A percentile compares a stretch with the other conserved stretches of the same genome.
These are phyloP conservation scores for Myioborus miniatus DNA, from an alignment of 2,797 vertebrate genomes.

Conservation along the genomic window DNA sequence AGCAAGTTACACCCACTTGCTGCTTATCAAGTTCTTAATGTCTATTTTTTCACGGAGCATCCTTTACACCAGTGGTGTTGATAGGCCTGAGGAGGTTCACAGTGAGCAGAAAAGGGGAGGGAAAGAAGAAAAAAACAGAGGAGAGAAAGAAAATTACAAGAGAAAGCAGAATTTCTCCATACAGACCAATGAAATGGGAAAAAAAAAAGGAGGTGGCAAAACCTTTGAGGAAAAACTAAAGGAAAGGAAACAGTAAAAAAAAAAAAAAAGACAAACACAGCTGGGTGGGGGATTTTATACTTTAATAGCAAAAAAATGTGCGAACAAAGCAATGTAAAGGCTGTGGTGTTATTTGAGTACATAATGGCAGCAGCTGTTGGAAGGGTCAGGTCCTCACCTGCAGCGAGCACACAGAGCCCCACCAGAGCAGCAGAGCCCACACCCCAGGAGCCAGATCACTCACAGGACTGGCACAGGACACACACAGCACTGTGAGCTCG, in stretches of 20 bases:
- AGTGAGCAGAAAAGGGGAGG: neutral
- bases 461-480: neutral
- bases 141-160: neutral
- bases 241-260: neutral
- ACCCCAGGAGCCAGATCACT: neutral
- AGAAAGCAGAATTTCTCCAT: neutral
- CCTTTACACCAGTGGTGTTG: accelerated
- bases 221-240: neutral
- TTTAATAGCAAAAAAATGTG: slow-evolving; percentile 34
- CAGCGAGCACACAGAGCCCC: neutral
- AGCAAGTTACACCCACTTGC: neutral
- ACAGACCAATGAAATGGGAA: neutral
- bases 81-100: neutral
- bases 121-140: neutral
- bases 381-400: slow-evolving; percentile 1
- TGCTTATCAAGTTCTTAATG: neutral
- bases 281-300: neutral
- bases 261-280: neutral
- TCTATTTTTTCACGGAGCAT: neutral
- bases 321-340: slow-evolving; percentile 6
- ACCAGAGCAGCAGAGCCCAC: neutral
- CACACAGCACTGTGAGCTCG: neutral
- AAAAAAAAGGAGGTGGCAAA: neutral
- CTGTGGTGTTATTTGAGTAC: slow-evolving; percentile 1
- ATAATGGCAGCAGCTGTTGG: neutral